Evolutionary conservation across 1,140 invertebrate genomes (phyloP).

Genomic region (Caerostris extrusa): DNA sequence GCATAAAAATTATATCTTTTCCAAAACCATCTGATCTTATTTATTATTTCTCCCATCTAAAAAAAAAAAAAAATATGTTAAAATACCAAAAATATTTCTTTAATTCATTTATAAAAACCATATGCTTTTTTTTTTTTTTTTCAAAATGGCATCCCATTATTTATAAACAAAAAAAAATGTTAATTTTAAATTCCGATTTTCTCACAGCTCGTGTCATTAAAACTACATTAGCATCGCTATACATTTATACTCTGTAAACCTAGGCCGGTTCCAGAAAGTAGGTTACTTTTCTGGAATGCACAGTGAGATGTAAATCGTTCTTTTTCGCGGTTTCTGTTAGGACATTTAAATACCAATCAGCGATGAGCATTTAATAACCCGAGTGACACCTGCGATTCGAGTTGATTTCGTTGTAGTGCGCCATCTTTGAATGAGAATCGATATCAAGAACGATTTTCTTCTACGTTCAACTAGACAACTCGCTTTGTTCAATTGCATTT

Average conservation of each 20-base stretch:
- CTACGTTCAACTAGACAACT: neutral
- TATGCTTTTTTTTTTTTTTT: too few species aligned
- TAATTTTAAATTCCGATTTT: neutral
- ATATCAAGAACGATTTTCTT: neutral
- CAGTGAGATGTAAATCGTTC: conserved; percentile 51
- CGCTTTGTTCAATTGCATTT: too few species aligned
- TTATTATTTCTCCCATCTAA: neutral
- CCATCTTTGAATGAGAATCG: conserved; percentile 50
- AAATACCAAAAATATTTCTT: neutral
- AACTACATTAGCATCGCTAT: conserved; percentile 19
- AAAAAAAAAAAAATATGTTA: neutral
- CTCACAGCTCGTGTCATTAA: neutral
- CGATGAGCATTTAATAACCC: conserved; percentile 47
- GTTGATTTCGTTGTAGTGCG: conserved; percentile 35
- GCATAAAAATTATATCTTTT: neutral
- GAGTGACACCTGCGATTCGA: conserved; percentile 19
- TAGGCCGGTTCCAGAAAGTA: neutral
- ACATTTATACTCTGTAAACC: conserved; percentile 20
- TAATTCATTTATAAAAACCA: too few species aligned
- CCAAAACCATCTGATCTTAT: neutral
- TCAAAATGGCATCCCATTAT: neutral
- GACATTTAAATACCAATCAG: conserved; percentile 61
- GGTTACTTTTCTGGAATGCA: conserved; percentile 55
- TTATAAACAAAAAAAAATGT: neutral
- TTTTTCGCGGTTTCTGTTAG: conserved; percentile 3